These are phyloP conservation scores for Epirrhoe alternata DNA, from an alignment of 2,888 invertebrate species.

Conservation along the genomic window DNA sequence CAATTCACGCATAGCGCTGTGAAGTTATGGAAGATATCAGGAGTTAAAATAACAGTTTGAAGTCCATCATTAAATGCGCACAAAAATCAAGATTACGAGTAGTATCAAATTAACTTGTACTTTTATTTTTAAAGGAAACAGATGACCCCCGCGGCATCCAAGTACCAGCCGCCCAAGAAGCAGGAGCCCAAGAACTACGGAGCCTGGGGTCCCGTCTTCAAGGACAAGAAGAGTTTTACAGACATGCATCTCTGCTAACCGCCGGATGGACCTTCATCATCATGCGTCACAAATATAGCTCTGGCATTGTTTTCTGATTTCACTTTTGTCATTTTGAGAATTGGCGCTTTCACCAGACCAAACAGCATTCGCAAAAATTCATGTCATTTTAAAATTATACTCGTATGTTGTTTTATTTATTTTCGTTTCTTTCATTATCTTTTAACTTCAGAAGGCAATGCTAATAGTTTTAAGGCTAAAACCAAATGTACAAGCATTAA, in stretches of 20 bases:
- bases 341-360: neutral
- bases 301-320: conserved; percentile 31
- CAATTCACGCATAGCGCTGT: too few relatives aligned
- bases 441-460: conserved; percentile 11
- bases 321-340: neutral
- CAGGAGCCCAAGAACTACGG: conserved; percentile 83
- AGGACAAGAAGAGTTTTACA: conserved; percentile 89
- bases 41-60: too few relatives aligned
- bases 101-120: neutral
- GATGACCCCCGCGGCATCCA: conserved; percentile 58
- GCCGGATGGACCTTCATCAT: conserved; percentile 55
- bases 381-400: neutral
- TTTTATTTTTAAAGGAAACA: conserved; percentile 65
- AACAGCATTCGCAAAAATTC: neutral
- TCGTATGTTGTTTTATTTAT: neutral
- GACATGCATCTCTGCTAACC: conserved; percentile 88
- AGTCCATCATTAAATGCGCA: too few relatives aligned
- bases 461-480: conserved; percentile 49
- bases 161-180: conserved; percentile 68
- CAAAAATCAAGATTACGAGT: neutral
- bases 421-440: neutral
- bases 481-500: conserved; percentile 53
- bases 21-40: too few relatives aligned
- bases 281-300: conserved; percentile 52
- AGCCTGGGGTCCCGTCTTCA: conserved; percentile 90